phyloP scores from a whole-genome alignment of 2,888 invertebrate genomes.

The Epiperipatus broadwayi region DNA sequence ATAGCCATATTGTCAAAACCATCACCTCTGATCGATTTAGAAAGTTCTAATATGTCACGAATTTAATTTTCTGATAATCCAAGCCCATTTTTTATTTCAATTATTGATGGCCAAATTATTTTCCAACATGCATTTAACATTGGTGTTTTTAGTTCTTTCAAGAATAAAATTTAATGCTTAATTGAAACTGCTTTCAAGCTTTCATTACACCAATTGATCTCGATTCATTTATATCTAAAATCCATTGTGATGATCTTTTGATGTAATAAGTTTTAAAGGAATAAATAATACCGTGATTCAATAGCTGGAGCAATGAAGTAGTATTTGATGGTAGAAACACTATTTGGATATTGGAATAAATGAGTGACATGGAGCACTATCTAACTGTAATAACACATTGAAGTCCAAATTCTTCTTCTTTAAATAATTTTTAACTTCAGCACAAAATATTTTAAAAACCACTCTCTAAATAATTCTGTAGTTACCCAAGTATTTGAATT shows the following conservation, averaged over 20 bases:
- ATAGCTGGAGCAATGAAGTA: conserved; percentile 5
- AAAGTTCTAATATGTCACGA: not conserved
- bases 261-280: conserved; percentile 8
- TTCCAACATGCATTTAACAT: conserved; percentile 4
- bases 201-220: conserved; percentile 6
- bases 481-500: no score
- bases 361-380: conserved; percentile 1
- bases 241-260: conserved; percentile 5
- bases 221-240: conserved; percentile 5
- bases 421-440: conserved; percentile 5
- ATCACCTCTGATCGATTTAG: conserved; percentile 4
- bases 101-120: not conserved
- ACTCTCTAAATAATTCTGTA: no score
- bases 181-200: conserved; percentile 3
- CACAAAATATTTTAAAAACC: no score
- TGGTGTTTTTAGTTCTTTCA: conserved; percentile 1
- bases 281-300: conserved; percentile 7
- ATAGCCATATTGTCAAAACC: conserved; percentile 7
- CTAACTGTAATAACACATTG: conserved; percentile 7
- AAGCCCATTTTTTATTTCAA: no score
- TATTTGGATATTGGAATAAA: no score
- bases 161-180: not conserved
- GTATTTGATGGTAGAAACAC: not conserved
- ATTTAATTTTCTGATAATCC: conserved; percentile 6
- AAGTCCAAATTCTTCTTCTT: conserved; percentile 1